phyloP scores from a whole-genome alignment of 2,113 vertebrate genomes.

The Elgaria multicarinata region DNA sequence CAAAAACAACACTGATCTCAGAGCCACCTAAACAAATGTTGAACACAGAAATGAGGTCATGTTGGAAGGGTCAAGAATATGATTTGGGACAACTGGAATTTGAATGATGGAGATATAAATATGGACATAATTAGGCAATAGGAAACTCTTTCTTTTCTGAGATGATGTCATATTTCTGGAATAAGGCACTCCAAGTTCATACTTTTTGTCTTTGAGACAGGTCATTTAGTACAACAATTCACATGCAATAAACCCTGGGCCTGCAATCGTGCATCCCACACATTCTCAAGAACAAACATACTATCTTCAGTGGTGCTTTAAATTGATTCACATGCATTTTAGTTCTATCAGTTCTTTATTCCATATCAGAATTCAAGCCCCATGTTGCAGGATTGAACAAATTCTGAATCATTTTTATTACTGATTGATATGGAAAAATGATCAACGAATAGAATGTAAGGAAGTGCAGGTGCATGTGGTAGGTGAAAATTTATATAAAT shows the following conservation, averaged over 20 bases:
- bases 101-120: slow-evolving; percentile 1
- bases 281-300: background rate
- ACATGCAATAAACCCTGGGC: background rate
- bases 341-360: slow-evolving; percentile 36
- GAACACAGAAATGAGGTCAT: slow-evolving; percentile 77
- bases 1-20: slow-evolving; percentile 78
- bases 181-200: background rate
- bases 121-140: slow-evolving; percentile 12
- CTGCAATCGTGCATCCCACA: background rate
- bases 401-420: slow-evolving; percentile 57
- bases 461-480: slow-evolving; percentile 59
- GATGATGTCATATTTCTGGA: background rate
- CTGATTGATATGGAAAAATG: slow-evolving; percentile 53
- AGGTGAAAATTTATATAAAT: slow-evolving; percentile 69
- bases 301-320: background rate
- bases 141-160: background rate
- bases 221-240: background rate
- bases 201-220: background rate
- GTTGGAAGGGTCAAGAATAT: slow-evolving; percentile 74
- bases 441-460: slow-evolving; percentile 60
- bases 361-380: slow-evolving; percentile 27
- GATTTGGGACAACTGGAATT: slow-evolving; percentile 61
- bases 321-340: slow-evolving; percentile 16
- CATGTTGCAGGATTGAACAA: slow-evolving; percentile 53
- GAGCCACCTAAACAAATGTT: slow-evolving; percentile 78